Percentiles rank a stretch among this genome's conserved stretches.
Evolutionary conservation across 2,888 invertebrate genomes (phyloP).

Genomic region (Boloria selene): DNA sequence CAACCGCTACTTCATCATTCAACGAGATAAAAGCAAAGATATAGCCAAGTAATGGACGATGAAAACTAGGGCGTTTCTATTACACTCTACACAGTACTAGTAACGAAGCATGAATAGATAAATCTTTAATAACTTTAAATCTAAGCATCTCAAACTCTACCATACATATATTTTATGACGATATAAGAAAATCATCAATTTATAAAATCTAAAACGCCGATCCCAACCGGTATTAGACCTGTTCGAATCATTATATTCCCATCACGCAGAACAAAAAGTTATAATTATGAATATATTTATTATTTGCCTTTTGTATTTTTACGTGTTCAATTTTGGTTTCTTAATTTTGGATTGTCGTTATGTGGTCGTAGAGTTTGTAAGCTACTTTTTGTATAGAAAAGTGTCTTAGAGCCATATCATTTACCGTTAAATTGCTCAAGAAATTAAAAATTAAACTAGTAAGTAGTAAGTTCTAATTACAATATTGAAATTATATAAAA

Average conservation of each 20-base stretch:
- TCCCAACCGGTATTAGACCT: slow-evolving; percentile 38
- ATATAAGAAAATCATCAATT: slow-evolving; percentile 30
- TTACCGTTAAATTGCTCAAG: too few relatives aligned
- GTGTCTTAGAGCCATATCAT: too few relatives aligned
- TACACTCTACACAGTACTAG: slow-evolving; percentile 2
- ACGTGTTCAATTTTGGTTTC: slow-evolving; percentile 7
- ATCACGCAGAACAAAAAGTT: slow-evolving; percentile 42
- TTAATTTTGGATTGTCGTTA: slow-evolving; percentile 12
- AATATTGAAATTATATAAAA: too few relatives aligned
- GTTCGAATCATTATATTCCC: slow-evolving; percentile 43
- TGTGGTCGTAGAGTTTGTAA: background rate
- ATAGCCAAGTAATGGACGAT: background rate
- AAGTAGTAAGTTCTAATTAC: too few relatives aligned
- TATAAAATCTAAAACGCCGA: slow-evolving; percentile 27
- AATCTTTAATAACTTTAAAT: too few relatives aligned
- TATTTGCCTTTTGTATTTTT: slow-evolving; percentile 26
- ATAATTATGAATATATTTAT: slow-evolving; percentile 36
- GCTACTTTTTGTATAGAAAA: too few relatives aligned
- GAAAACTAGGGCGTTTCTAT: slow-evolving; percentile 7
- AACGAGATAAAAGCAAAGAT: background rate
- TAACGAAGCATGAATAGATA: slow-evolving; percentile 1
- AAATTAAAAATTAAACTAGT: too few relatives aligned
- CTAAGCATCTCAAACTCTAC: background rate
- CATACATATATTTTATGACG: slow-evolving; percentile 3
- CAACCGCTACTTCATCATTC: background rate